These are phyloP conservation scores for Ptychochromis oligacanthus DNA, from an alignment of 2,113 vertebrate genomes.

Conservation along the genomic window DNA sequence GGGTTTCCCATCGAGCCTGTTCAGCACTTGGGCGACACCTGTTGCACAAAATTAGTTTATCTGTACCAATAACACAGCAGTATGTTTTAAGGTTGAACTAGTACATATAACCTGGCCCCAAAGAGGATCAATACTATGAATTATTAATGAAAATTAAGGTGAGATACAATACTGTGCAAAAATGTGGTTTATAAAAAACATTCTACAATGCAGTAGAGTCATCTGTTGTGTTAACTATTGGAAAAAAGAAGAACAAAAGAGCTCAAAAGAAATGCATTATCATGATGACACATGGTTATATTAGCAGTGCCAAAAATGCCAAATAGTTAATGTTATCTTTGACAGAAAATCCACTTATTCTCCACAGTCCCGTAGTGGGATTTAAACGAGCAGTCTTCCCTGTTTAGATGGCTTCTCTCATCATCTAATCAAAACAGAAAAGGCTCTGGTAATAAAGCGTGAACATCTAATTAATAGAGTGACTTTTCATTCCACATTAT, in stretches of 20 bases:
- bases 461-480: slow-evolving; percentile 36
- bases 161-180: not conserved
- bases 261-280: not conserved
- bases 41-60: slow-evolving; percentile 48
- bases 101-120: slow-evolving; percentile 15
- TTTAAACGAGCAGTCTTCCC: slow-evolving; percentile 16
- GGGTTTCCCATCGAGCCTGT: slow-evolving; percentile 94
- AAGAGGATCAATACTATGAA: slow-evolving; percentile 45
- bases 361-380: not conserved
- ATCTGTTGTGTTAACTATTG: not conserved
- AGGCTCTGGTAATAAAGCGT: slow-evolving; percentile 32
- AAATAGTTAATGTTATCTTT: slow-evolving; percentile 18
- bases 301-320: not conserved
- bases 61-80: not conserved
- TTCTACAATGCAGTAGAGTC: not conserved
- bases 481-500: slow-evolving; percentile 32
- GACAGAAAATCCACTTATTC: not conserved
- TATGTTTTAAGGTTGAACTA: not conserved
- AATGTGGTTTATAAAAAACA: not conserved
- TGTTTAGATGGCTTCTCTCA: slow-evolving; percentile 8
- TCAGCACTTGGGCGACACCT: slow-evolving; percentile 98
- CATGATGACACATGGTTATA: too few relatives aligned
- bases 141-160: slow-evolving; percentile 24
- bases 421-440: slow-evolving; percentile 44
- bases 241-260: not conserved